Base-by-base conservation (phyloP, 1,140 invertebrate genomes). In the Ruditapes philippinarum region DNA sequence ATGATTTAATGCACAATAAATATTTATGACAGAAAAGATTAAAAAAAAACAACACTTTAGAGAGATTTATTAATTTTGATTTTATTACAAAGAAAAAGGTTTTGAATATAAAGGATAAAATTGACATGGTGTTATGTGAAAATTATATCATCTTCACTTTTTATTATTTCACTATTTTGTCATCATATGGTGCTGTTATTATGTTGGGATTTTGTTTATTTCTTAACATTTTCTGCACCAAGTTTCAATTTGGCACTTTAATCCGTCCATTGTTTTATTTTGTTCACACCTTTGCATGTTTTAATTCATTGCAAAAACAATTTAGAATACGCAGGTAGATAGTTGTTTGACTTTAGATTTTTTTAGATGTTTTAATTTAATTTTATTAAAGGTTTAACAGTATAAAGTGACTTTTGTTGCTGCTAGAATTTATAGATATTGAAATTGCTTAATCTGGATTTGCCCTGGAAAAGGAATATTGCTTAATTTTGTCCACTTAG, bases 251-350 rank as follows among this genome's bases (percentile, higher is more conserved):
- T 54, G n/a, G n/a, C 74, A 78, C 74, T n/a, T n/a, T n/a, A 51
- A 2, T 5, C 42, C 42, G 74, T 51, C 45, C 45, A 51, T 74
- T 49, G 14, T 74, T 49, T 31, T 1, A 54, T 36, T 25, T 57
- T 19, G 19, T 51, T 74, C 49, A 40, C 12, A 49, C 49, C n/a
- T 49, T 31, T 51, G 36, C 31, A 51, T 78, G 73, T 76, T 49
- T 51, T 40, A 33, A 49, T 45, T 70, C 38, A 70, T 28, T 70
- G 9, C 57, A 62, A 62, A 45, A 38, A 70, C 33, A 38, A 70
- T 70, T 28, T 70, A 70, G 65, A 70, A 70, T 70, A 70, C 65
- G 42, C 73, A 76, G 42, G 25, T 76, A 76, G 73, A 25, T 76
- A 76, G 73, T 33, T 31, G 42, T 49, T 76, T 76, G 73, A 33